These are phyloP conservation scores for Hystrix cristata DNA, from an alignment of 2,113 vertebrate genomes.

Conservation along the genomic window DNA sequence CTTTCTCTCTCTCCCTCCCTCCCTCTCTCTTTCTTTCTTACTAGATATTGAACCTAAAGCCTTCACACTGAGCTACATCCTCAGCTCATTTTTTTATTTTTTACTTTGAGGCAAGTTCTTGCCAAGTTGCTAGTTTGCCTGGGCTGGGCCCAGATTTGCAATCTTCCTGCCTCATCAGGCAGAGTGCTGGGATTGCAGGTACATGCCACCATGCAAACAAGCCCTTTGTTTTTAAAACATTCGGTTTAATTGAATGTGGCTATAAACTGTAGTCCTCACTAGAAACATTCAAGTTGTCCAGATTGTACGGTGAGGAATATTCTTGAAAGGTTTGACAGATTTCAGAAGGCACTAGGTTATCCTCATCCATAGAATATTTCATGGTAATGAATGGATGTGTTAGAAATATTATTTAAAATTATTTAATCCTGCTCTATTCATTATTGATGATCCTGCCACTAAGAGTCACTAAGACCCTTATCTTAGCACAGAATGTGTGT, in stretches of 20 bases:
- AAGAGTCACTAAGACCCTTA: background rate
- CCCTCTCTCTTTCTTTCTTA: no score
- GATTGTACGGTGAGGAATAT: background rate
- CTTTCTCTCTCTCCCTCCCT: background rate
- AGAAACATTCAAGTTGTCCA: constrained; percentile 17
- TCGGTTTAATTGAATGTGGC: constrained; percentile 55
- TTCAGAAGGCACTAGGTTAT: background rate
- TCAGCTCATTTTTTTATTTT: background rate
- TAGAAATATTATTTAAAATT: background rate
- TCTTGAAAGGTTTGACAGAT: constrained; percentile 15
- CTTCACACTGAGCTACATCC: background rate
- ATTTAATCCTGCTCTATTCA: background rate
- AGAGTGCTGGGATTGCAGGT: background rate
- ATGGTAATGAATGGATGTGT: background rate
- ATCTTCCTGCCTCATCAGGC: background rate
- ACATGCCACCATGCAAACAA: background rate
- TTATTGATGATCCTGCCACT: background rate
- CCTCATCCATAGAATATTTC: background rate
- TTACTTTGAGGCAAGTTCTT: background rate
- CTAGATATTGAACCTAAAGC: background rate
- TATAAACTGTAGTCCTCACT: constrained; percentile 18
- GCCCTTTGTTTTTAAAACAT: constrained; percentile 65
- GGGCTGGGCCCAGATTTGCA: background rate
- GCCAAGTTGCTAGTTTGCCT: no score
- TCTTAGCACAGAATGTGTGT: background rate